Evolutionary conservation across 2,888 invertebrate species (phyloP).

Genomic region (Uropetala carovei): DNA sequence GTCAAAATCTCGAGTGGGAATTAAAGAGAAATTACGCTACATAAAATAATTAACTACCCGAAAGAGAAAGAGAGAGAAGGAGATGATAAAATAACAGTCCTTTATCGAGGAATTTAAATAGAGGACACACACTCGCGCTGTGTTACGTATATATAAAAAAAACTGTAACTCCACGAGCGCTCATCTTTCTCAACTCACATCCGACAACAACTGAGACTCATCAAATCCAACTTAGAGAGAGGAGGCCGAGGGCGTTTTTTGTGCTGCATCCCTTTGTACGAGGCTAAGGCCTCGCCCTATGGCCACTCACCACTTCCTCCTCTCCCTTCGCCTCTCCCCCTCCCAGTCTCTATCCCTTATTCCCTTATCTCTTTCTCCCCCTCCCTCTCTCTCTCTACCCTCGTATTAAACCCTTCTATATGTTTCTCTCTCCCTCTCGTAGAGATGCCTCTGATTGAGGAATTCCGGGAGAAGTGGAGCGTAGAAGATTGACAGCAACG

Average conservation of each 20-base stretch:
- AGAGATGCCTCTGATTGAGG: constrained; percentile 22
- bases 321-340: not conserved
- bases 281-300: not conserved
- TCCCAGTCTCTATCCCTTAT: not conserved
- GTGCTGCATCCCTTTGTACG: not conserved
- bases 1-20: not conserved
- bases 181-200: not conserved
- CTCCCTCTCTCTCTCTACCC: not conserved
- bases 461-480: constrained; percentile 21
- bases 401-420: too few relatives aligned
- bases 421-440: not conserved
- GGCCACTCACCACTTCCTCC: not conserved
- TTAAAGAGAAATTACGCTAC: not conserved
- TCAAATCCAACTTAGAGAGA: not conserved
- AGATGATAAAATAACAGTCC: constrained; percentile 13
- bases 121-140: not conserved
- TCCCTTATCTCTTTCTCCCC: not conserved
- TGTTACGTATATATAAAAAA: not conserved
- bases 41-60: constrained; percentile 5
- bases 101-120: not conserved
- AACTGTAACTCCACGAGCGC: not conserved
- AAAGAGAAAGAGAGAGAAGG: too few relatives aligned
- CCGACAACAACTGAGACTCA: not conserved
- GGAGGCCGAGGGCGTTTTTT: constrained; percentile 10
- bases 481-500: not conserved